Evolutionary conservation across 2,888 invertebrate species (phyloP).

Genomic region (Nemotelus pantherinus): DNA sequence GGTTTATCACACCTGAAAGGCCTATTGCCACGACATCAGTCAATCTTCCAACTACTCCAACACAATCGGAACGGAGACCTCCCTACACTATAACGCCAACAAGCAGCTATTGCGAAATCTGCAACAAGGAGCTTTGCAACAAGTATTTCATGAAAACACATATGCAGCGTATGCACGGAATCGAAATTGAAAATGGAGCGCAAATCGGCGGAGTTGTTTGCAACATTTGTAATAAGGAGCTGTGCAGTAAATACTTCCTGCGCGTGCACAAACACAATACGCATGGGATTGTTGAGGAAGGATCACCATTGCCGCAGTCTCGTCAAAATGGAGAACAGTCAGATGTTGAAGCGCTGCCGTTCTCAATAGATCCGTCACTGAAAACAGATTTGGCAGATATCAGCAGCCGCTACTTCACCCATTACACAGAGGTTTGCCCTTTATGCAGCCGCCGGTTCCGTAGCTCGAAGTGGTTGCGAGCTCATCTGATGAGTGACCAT

Average conservation of each 20-base stretch:
- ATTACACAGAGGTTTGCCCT: constrained; percentile 81
- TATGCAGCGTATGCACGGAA: constrained; percentile 98
- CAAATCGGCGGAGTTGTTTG: constrained; percentile 94
- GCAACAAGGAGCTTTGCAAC: constrained; percentile 98
- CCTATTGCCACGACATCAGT: constrained; percentile 55
- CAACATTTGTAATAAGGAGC: constrained; percentile 97
- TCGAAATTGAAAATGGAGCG: constrained; percentile 91
- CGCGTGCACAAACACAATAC: constrained; percentile 98
- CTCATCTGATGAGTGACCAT: constrained; percentile 87
- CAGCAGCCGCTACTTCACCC: constrained; percentile 72
- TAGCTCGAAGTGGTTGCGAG: constrained; percentile 87
- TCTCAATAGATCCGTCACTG: constrained; percentile 50
- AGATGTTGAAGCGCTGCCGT: constrained; percentile 57
- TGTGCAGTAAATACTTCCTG: constrained; percentile 97
- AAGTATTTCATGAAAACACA: constrained; percentile 99
- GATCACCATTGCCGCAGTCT: constrained; percentile 67
- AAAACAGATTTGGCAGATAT: constrained; percentile 65
- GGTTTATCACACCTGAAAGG: constrained; percentile 66
- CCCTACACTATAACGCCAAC: constrained; percentile 75
- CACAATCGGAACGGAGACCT: constrained; percentile 63
- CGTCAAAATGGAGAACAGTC: constrained; percentile 61
- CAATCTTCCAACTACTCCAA: constrained; percentile 52
- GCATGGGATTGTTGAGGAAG: constrained; percentile 93
- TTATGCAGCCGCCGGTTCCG: constrained; percentile 88
- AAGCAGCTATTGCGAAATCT: constrained; percentile 95